Conservation (phyloP, 1,140 invertebrate species). For the Zaprionus africanus region DNA sequence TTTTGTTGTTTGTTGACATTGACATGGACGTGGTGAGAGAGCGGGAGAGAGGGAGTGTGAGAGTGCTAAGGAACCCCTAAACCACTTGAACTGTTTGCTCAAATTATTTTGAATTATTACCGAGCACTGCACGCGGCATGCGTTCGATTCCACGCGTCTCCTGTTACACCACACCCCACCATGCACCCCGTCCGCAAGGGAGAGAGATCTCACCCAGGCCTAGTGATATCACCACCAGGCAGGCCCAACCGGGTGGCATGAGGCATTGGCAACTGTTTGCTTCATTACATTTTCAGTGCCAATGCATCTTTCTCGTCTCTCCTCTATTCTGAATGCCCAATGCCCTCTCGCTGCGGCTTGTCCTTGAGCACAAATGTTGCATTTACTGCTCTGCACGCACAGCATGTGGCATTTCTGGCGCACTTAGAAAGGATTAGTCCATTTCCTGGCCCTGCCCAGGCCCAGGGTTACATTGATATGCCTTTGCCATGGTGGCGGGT, state of each 20-base stretch:
- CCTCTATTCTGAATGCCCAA: neutral
- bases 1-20: conserved; percentile 11
- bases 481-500: conserved; percentile 28
- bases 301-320: conserved; percentile 24
- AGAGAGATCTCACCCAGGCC: neutral
- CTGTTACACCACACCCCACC: conserved; percentile 22
- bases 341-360: conserved; percentile 27
- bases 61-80: conserved; percentile 22
- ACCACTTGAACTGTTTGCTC: conserved; percentile 69
- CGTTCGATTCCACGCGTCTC: conserved; percentile 53
- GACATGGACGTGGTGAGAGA: conserved; percentile 16
- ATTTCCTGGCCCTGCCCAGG: conserved; percentile 9
- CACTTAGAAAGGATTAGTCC: conserved; percentile 73
- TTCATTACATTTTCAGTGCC: conserved; percentile 5
- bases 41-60: neutral
- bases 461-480: conserved; percentile 27
- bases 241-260: conserved; percentile 24
- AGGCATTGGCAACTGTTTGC: conserved; percentile 32
- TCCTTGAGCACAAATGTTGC: conserved; percentile 83
- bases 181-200: too few relatives aligned
- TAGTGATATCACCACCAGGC: neutral
- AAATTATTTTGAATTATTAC: conserved; percentile 70
- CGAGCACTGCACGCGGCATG: conserved; percentile 27
- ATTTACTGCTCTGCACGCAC: conserved; percentile 54
- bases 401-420: conserved; percentile 71